phyloP scores from a whole-genome alignment of 2,888 invertebrate genomes.

The Psococerastis gibbosa region DNA sequence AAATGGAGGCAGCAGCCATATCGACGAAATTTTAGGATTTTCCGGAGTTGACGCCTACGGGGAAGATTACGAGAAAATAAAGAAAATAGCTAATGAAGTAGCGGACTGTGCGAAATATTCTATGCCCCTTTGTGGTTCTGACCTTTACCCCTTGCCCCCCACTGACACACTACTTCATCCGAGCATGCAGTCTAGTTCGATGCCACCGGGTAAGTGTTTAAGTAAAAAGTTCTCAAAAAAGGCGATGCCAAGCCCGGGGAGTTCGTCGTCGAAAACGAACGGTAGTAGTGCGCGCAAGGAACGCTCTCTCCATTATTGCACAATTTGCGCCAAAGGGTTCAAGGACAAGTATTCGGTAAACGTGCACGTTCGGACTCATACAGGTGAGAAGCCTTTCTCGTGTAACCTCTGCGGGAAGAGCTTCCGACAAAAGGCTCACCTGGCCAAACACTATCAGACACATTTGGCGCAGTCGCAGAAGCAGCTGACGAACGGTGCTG shows the following conservation, averaged over 20 bases:
- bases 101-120: slow-evolving; percentile 47
- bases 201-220: neutral
- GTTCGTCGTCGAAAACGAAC: slow-evolving; percentile 29
- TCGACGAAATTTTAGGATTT: slow-evolving; percentile 29
- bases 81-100: slow-evolving; percentile 65
- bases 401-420: slow-evolving; percentile 88
- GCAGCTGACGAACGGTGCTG: slow-evolving; percentile 15
- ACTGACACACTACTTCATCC: slow-evolving; percentile 12
- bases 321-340: slow-evolving; percentile 84
- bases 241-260: neutral
- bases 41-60: slow-evolving; percentile 35
- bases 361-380: slow-evolving; percentile 93
- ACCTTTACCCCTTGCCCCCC: slow-evolving; percentile 14
- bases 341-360: slow-evolving; percentile 95
- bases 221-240: slow-evolving; percentile 3
- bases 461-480: slow-evolving; percentile 51
- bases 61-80: slow-evolving; percentile 69
- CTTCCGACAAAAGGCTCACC: slow-evolving; percentile 78
- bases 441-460: slow-evolving; percentile 85
- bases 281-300: slow-evolving; percentile 65
- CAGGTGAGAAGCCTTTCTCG: slow-evolving; percentile 93
- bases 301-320: slow-evolving; percentile 74
- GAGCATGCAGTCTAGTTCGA: slow-evolving; percentile 5
- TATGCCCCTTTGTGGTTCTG: slow-evolving; percentile 3
- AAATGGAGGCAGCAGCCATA: slow-evolving; percentile 19